Evolutionary conservation across 2,113 vertebrate species (phyloP), one percentile per base, ranked within the genome.

Genomic region (Sisor rabdophorus): DNA sequence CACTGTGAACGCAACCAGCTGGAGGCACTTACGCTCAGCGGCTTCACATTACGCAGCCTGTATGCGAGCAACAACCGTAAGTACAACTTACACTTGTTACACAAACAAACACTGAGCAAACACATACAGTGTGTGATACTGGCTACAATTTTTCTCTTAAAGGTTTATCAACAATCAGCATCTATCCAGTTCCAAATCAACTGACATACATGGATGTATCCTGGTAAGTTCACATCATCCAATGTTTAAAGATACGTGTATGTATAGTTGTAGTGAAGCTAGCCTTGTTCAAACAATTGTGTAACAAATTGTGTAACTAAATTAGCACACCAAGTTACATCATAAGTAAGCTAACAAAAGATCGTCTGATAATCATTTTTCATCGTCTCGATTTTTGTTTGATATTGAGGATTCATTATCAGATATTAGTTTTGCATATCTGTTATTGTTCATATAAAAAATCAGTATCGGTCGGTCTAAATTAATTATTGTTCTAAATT

Each of bases 1-100:
- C 92, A 95, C 85, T 98, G 96, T 24, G 95, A 98, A 78, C 91
- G 94, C 71, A 98, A 98, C 88, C 92, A 91, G 74, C 89, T 98
- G 87, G 90, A 86, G 84, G 90, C 92, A 26, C 90, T 98, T 79
- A 93, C 92, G 0, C 89, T 98, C 83, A 93, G 94, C 2, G 96
- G 96, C 69, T 95, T 95, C 83, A 91, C 90, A 19, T 91, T 98
- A 80, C 93, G 94, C 77, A 90, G 91, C 53, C 90, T 98, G 56
- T 91, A 93, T 6, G 93, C 93, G 86, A 89, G 32, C 86, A 91
- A 86, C 65, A 98, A 98, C 88, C 86, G 97, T 98, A 90, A 85
- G 95, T 95, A 71, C 53, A 1, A 10, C 2, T 3, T 1, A 40
- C 70, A 15, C 36, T 16, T 36, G 32, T 32, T 32, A 64, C 63